These are phyloP conservation scores for Protula sp. DNA, from an alignment of 2,888 invertebrate species.

Conservation along the genomic window DNA sequence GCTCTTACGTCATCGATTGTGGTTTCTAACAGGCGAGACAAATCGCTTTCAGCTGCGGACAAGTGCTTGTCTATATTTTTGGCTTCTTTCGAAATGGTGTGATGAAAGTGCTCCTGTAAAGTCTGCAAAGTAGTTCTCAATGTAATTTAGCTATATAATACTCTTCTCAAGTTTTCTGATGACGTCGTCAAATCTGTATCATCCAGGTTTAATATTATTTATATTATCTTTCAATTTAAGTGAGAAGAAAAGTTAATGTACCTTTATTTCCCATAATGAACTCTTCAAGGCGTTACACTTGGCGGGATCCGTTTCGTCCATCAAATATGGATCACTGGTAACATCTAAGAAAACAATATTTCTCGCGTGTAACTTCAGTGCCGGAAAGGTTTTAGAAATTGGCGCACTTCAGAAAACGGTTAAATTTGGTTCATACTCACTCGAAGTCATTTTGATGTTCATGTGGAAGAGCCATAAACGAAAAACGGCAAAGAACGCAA, in stretches of 20 bases:
- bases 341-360: too few relatives aligned
- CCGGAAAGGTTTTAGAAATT: too few relatives aligned
- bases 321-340: slow-evolving; percentile 73
- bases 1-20: slow-evolving; percentile 1
- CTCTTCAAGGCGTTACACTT: slow-evolving; percentile 79
- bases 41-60: slow-evolving; percentile 60
- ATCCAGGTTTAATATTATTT: not conserved
- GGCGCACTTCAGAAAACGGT: too few relatives aligned
- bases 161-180: not conserved
- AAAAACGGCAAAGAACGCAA: too few relatives aligned
- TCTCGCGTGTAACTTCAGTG: too few relatives aligned
- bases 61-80: slow-evolving; percentile 66
- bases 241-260: too few relatives aligned
- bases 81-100: slow-evolving; percentile 69
- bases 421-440: too few relatives aligned
- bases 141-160: not conserved
- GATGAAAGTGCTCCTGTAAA: slow-evolving; percentile 69
- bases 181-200: too few relatives aligned
- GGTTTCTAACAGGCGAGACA: slow-evolving; percentile 1
- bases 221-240: too few relatives aligned
- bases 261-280: slow-evolving; percentile 84
- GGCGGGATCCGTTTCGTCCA: slow-evolving; percentile 73
- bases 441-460: too few relatives aligned
- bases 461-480: too few relatives aligned
- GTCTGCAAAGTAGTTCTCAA: slow-evolving; percentile 54